Percentiles rank a stretch among this genome's conserved stretches.
Conservation (phyloP, 92 coral and sea anemone species). For the Porites lobata region DNA sequence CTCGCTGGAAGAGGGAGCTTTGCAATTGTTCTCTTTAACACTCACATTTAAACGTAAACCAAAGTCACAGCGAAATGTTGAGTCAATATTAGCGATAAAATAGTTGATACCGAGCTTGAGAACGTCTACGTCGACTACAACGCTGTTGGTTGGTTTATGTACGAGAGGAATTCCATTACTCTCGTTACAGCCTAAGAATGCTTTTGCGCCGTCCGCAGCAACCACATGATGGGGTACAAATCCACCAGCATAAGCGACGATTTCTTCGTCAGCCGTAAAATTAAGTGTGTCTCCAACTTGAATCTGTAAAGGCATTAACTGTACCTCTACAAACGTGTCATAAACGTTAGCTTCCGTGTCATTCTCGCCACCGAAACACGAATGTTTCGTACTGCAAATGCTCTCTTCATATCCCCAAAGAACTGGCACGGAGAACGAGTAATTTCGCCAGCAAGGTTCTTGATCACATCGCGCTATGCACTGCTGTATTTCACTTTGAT, state of each 20-base stretch:
- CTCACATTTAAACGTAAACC: slow-evolving; percentile 99
- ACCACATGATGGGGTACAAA: slow-evolving; percentile 77
- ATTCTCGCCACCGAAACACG: slow-evolving; percentile 91
- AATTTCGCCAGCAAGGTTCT: slow-evolving; percentile 93
- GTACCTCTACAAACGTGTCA: slow-evolving; percentile 92
- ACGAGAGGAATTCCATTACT: slow-evolving; percentile 86
- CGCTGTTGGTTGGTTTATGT: slow-evolving; percentile 57
- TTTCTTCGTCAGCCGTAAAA: slow-evolving; percentile 87
- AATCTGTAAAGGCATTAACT: slow-evolving; percentile 91
- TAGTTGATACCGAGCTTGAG: slow-evolving; percentile 82
- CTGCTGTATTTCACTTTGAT: slow-evolving; percentile 70
- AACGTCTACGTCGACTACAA: slow-evolving; percentile 67
- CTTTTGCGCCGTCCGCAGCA: slow-evolving; percentile 72
- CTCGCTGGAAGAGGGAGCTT: slow-evolving; percentile 60
- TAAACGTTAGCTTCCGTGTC: slow-evolving; percentile 68
- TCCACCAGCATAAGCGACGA: slow-evolving; percentile 77
- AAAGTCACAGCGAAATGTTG: slow-evolving; percentile 95
- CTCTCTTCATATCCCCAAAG: slow-evolving; percentile 94
- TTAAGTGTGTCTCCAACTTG: slow-evolving; percentile 93
- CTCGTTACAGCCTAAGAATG: slow-evolving; percentile 84
- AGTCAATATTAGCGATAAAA: slow-evolving; percentile 92
- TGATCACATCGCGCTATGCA: slow-evolving; percentile 83
- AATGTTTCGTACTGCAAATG: slow-evolving; percentile 88
- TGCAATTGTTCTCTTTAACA: slow-evolving; percentile 87
- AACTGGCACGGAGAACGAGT: slow-evolving; percentile 53